Percentiles rank a stretch among this genome's conserved stretches.
phyloP scores from a whole-genome alignment of 2,888 invertebrate species.

The Phrixothrix hirtus region DNA sequence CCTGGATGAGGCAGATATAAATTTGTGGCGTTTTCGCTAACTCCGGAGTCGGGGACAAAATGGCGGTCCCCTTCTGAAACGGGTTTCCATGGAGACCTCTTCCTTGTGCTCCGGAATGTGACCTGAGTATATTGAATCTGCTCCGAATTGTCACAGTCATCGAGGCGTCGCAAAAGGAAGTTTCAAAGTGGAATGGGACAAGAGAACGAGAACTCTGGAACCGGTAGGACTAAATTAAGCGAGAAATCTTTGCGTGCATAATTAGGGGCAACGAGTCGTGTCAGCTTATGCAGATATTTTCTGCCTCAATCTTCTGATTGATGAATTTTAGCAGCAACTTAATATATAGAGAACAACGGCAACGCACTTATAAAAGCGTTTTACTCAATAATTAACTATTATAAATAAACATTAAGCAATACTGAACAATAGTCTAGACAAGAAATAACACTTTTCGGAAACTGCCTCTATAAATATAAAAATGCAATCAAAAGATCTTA shows the following conservation, averaged over 20 bases:
- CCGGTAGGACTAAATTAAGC: constrained; percentile 56
- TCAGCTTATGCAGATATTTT: constrained; percentile 45
- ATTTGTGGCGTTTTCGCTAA: constrained; percentile 58
- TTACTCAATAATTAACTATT: no score
- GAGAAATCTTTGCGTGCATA: constrained; percentile 58
- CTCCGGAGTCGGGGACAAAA: constrained; percentile 53
- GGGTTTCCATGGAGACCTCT: constrained; percentile 55
- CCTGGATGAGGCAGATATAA: constrained; percentile 59
- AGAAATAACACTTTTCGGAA: no score
- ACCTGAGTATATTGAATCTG: constrained; percentile 38
- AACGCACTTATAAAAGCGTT: no score
- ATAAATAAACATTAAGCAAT: no score
- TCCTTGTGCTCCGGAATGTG: constrained; percentile 49
- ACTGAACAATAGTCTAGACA: no score
- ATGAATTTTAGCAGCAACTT: constrained; percentile 22
- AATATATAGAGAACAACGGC: not conserved
- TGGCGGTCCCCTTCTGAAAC: constrained; percentile 47
- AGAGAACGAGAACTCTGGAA: constrained; percentile 47
- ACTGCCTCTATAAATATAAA: no score
- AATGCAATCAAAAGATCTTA: no score
- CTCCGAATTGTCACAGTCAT: constrained; percentile 40
- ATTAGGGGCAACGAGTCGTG: constrained; percentile 57
- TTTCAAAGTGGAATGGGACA: constrained; percentile 41
- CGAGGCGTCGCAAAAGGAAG: constrained; percentile 45
- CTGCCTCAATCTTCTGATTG: constrained; percentile 30